Base-by-base conservation (phyloP, 2,888 invertebrate species). In the Scelioninae gen. 2 region DNA sequence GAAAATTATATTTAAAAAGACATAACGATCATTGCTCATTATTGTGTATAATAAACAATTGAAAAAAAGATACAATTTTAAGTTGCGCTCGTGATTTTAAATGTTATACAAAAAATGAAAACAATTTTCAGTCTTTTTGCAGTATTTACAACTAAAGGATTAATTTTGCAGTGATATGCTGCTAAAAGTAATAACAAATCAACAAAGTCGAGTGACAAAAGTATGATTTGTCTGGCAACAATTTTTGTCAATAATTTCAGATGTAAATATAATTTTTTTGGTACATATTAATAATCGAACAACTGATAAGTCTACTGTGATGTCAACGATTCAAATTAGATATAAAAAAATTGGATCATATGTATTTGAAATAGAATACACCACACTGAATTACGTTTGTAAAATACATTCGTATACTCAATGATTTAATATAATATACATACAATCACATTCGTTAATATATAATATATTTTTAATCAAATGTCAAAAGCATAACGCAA, bases 101-200 rank as follows among this genome's bases (percentile, higher is more conserved):
- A n/a, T n/a, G n/a, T n/a, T 16, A 25, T 16, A 15, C 15, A 13
- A 25, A 28, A 48, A 31, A 31, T 13, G 16, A 28, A 48, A 48
- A 48, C 16, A 48, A 48, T 31, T 28, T 48, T 48, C 46, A 48
- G 46, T 48, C 46, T 48, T 22, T 41, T 19, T 9, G n/a, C 9
- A 45, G 13, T 33, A 50, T 50, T 18, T 33, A 50, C 50, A 50
- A 55, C 55, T 39, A 41, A 55, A 37, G 15, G 2, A 28, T 33
- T 16, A 33, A 55, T 25, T 39, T 39, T 41, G 13, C 15, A 16
- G n/a, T 13, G 7, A 41, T 16, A 19, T 9, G 28, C 15, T 13
- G 33, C 15, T 31, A 33, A 22, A 58, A 58, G 3, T 22, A 58
- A 45, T 11, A 58, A 46, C 46, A 35, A 45, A 35, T 58, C 58